Base-by-base conservation (phyloP, 2,113 vertebrate species). In the Eudyptes chrysolophus region DNA sequence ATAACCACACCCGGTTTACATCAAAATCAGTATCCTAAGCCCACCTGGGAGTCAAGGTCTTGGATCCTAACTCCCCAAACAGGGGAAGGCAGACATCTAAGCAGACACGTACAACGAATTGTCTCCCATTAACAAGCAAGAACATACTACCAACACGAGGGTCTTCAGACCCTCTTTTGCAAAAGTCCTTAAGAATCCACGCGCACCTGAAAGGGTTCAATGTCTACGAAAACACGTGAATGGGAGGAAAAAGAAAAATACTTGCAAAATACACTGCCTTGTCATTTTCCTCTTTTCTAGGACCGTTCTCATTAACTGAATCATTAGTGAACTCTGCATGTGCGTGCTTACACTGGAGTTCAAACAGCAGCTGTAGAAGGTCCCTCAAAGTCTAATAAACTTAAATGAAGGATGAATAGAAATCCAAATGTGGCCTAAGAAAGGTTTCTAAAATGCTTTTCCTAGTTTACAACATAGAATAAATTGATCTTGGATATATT, bases 381-480 rank as follows among this genome's bases (percentile, higher is more conserved):
- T 89, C 62, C 86, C 97, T 96, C 85, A 32, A 92, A 96, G 94
- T 87, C 96, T 95, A 90, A 95, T 93, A 90, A 95, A 96, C 90
- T 81, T 58, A 69, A 94, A 92, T 93, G 96, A 90, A 85, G 93
- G 92, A 90, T 84, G 86, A 96, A 94, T 6, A 94, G 90, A 75
- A 96, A 94, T 20, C 79, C 60, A 94, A 95, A 84, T n/a, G 79
- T 44, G 30, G 64, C 83, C 90, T 68, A 80, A 90, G 60, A 96
- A 92, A 14, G 4, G 83, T 34, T 94, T 92, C 76, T 74, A 51
- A 80, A 97, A 89, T 38, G 83, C 46, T 74, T 20, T 76, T 74
- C 58, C 92, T 64, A 29, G 51, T 90, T 94, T 84, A 86, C 27
- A 66, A 36, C 71, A 40, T 5, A 24, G 69, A 66, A 27, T 62